These are phyloP conservation scores for Lysandra bellargus DNA, from an alignment of 2,888 invertebrate genomes.

Conservation along the genomic window DNA sequence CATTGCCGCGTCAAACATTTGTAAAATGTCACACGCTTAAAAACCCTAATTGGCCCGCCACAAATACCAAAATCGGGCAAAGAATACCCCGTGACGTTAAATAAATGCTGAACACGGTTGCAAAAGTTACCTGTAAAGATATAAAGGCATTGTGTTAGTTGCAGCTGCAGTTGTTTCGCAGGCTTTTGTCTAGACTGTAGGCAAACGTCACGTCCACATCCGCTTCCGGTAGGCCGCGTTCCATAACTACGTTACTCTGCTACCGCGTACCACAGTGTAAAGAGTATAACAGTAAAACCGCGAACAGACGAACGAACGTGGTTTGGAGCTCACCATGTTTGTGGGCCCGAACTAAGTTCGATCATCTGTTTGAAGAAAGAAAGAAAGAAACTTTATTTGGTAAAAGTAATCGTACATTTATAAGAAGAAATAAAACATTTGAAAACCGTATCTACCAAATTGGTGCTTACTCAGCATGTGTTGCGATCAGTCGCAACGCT, in stretches of 20 bases:
- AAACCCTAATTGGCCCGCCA: neutral
- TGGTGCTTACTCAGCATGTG: too few relatives aligned
- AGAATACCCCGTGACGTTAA: neutral
- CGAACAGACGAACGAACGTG: too few relatives aligned
- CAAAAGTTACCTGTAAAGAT: constrained; percentile 30
- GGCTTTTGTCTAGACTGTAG: constrained; percentile 46
- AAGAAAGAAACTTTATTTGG: too few relatives aligned
- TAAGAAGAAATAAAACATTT: too few relatives aligned
- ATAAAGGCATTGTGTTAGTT: constrained; percentile 37
- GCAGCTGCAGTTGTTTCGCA: constrained; percentile 42
- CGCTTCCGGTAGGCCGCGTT: constrained; percentile 56
- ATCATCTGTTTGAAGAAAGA: too few relatives aligned
- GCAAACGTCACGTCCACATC: constrained; percentile 59
- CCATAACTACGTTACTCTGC: constrained; percentile 45
- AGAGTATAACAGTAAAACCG: neutral
- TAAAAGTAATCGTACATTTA: too few relatives aligned
- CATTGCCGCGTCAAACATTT: too few relatives aligned
- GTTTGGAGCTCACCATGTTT: too few relatives aligned
- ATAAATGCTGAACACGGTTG: neutral
- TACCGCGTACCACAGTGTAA: constrained; percentile 40
- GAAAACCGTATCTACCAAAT: too few relatives aligned
- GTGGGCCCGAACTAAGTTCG: too few relatives aligned
- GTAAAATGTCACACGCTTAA: too few relatives aligned
- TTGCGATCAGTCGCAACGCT: too few relatives aligned
- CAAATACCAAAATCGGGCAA: neutral